phyloP scores from a whole-genome alignment of 2,888 invertebrate species.

The Ptilodon capucinus region DNA sequence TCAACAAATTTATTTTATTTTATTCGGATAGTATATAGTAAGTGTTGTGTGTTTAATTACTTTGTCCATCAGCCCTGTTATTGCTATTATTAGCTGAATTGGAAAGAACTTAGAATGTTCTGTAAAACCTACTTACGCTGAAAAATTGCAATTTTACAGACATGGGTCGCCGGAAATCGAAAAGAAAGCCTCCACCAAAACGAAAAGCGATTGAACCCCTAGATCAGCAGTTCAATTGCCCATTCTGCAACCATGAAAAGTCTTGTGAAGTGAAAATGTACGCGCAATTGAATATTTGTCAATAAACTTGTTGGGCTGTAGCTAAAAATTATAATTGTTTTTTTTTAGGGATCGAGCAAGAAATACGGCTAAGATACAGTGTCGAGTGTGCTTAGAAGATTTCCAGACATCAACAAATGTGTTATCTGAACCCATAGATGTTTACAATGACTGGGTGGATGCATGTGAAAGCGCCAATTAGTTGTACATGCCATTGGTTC shows the following conservation, averaged over 20 bases:
- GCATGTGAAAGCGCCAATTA: conserved; percentile 96
- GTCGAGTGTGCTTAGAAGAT: conserved; percentile 97
- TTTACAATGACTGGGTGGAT: conserved; percentile 99
- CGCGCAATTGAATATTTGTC: conserved; percentile 51
- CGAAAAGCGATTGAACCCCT: conserved; percentile 95
- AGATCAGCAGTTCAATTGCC: conserved; percentile 98
- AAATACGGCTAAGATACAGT: conserved; percentile 97
- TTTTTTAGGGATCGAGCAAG: conserved; percentile 94
- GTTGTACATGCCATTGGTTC: conserved; percentile 27
- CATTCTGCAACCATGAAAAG: conserved; percentile 99
- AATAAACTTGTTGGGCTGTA: background rate
- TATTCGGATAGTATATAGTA: too few species aligned
- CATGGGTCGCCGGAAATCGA: conserved; percentile 98
- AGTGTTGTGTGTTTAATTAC: too few species aligned
- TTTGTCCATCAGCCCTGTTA: too few species aligned
- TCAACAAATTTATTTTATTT: too few species aligned
- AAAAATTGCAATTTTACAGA: conserved; percentile 34
- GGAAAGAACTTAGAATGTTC: too few species aligned
- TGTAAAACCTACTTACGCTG: too few species aligned
- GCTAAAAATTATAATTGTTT: background rate
- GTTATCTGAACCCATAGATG: conserved; percentile 98
- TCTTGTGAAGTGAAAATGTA: conserved; percentile 99
- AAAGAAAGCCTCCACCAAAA: conserved; percentile 98
- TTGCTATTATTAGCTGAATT: too few species aligned
- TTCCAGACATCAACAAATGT: conserved; percentile 98